These are phyloP conservation scores for Drosophila formosana DNA, from an alignment of 2,888 invertebrate species.

Conservation along the genomic window DNA sequence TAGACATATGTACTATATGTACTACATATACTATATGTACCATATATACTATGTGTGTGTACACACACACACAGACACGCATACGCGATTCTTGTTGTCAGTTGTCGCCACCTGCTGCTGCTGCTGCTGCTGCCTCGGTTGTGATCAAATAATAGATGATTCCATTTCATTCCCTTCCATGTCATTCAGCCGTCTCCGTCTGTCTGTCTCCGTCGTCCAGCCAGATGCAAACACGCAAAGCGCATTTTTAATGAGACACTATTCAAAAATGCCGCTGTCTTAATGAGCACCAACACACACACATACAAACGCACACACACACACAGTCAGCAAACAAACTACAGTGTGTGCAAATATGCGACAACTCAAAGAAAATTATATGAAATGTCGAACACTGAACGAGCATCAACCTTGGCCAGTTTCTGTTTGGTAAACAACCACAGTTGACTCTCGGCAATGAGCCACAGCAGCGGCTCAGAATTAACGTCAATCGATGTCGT, in stretches of 20 bases:
- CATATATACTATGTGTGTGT: background rate
- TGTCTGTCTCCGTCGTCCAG: constrained; percentile 6
- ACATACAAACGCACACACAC: constrained; percentile 23
- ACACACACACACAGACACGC: background rate
- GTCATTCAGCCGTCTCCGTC: constrained; percentile 1
- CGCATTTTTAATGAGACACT: constrained; percentile 71
- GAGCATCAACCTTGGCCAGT: constrained; percentile 32
- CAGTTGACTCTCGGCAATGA: constrained; percentile 1
- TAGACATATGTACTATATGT: constrained; percentile 10
- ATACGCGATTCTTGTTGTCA: constrained; percentile 61
- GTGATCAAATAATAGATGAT: constrained; percentile 60
- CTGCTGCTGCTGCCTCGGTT: constrained; percentile 17
- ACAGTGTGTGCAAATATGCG: constrained; percentile 32
- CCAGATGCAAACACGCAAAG: constrained; percentile 17
- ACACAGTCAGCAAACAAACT: constrained; percentile 2
- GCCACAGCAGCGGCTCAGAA: background rate
- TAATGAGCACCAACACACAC: constrained; percentile 58
- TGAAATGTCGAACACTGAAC: constrained; percentile 24
- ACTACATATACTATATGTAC: background rate
- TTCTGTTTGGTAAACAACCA: constrained; percentile 1
- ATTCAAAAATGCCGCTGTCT: constrained; percentile 57
- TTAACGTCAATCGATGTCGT: background rate
- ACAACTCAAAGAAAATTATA: constrained; percentile 18
- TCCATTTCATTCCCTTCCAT: constrained; percentile 18
- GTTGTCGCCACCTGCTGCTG: constrained; percentile 62